These are phyloP conservation scores for Amphiprion percula DNA, from an alignment of 2,113 vertebrate genomes.

Conservation along the genomic window DNA sequence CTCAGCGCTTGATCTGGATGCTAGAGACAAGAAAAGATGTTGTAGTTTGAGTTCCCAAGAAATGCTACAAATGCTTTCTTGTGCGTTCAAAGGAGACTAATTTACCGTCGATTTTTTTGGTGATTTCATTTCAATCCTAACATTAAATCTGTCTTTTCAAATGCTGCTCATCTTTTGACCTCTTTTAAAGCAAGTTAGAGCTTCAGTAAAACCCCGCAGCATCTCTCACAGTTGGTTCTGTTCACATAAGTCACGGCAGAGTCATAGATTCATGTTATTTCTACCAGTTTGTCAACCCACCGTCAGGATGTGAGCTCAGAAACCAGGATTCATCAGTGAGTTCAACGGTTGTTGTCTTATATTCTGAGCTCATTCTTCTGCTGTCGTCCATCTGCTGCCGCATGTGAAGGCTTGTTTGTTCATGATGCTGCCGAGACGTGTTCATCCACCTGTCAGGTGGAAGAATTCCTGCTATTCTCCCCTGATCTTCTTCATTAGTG, in stretches of 20 bases:
- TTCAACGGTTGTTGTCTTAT: slow-evolving; percentile 24
- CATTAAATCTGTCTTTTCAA: too few relatives aligned
- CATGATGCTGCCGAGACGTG: not conserved
- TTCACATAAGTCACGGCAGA: slow-evolving; percentile 3
- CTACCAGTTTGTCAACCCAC: slow-evolving; percentile 61
- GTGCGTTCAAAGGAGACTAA: too few relatives aligned
- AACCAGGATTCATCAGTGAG: slow-evolving; percentile 25
- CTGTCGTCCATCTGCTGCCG: slow-evolving; percentile 42
- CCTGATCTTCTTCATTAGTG: not conserved
- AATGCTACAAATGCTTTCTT: too few relatives aligned
- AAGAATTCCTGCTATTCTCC: not conserved
- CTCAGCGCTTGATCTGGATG: too few relatives aligned
- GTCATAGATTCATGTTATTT: slow-evolving; percentile 28
- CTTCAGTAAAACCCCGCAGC: not conserved
- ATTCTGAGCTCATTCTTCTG: slow-evolving; percentile 29
- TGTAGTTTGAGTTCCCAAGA: too few relatives aligned
- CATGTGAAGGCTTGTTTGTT: slow-evolving; percentile 38
- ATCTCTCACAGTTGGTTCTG: slow-evolving; percentile 18
- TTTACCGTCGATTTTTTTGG: too few relatives aligned
- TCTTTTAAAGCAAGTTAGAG: too few relatives aligned
- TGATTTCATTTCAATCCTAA: too few relatives aligned
- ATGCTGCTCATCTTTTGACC: too few relatives aligned
- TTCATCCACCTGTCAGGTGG: slow-evolving; percentile 16
- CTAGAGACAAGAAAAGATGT: too few relatives aligned
- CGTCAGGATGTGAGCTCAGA: slow-evolving; percentile 50